Evolutionary conservation across 2,888 invertebrate species (phyloP).

Genomic region (Euphydryas editha): DNA sequence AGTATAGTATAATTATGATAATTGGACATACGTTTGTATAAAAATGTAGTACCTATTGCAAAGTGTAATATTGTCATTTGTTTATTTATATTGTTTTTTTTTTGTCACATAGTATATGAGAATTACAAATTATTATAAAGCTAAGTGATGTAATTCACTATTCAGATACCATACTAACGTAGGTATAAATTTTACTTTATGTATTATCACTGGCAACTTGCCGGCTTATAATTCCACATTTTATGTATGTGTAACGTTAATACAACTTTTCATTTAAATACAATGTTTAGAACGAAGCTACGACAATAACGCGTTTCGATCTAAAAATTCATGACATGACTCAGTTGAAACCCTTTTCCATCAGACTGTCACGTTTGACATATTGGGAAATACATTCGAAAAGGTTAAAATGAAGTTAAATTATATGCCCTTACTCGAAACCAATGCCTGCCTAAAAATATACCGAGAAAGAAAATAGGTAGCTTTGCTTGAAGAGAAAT

Average conservation of each 20-base stretch:
- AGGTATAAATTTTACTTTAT: conserved; percentile 1
- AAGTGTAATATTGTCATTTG: no score
- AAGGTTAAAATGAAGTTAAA: background rate
- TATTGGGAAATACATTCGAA: background rate
- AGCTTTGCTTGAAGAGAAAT: conserved; percentile 30
- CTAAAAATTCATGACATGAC: background rate
- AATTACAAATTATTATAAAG: no score
- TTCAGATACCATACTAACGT: background rate
- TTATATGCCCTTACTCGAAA: background rate
- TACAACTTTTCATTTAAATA: background rate
- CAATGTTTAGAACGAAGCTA: background rate
- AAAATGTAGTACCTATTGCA: no score
- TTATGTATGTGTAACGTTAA: background rate
- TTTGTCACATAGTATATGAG: no score
- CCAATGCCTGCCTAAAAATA: background rate
- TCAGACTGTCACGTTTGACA: background rate
- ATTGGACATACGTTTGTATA: no score
- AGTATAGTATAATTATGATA: no score
- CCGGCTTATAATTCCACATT: conserved; percentile 8
- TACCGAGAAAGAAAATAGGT: conserved; percentile 4
- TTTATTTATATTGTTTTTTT: no score
- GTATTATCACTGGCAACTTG: conserved; percentile 20
- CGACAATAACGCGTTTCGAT: background rate
- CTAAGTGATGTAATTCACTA: background rate
- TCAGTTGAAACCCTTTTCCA: conserved; percentile 4